Evolutionary conservation across 2,797 vertebrate genomes (phyloP), one percentile per base, ranked within the genome.

Genomic region (Pipistrellus pipistrellus): DNA sequence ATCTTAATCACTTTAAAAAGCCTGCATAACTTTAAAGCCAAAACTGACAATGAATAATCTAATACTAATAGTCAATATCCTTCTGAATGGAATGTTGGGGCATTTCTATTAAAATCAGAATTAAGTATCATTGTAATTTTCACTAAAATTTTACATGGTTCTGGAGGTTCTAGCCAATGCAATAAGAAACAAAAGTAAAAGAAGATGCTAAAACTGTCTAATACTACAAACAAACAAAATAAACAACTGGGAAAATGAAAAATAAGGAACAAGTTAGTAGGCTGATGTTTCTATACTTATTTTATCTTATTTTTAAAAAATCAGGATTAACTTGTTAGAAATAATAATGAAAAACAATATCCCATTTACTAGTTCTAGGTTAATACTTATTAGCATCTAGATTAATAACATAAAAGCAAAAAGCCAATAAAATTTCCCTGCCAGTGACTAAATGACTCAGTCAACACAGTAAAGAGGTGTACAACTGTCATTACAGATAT

Each of bases 101-200:
- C 41, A 85, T 41, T 89, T n/a, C n/a, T 76, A 6, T 85, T 25
- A 69, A 85, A 76, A 85, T 71, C 35, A 94, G 46, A 88, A 59
- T 23, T 82, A 82, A n/a, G 18, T 17, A 64, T 86, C n/a, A 32
- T 93, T 92, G 9, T 8, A 30, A 18, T 88, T 82, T 95, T 88
- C 30, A n/a, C 15, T 71, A 25, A 41, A 48, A 66, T 72, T 88
- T 95, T 51, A 71, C 4, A 25, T 88, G 85, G 18, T 91, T 72
- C 55, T 93, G 53, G 55, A 88, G 84, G 41, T 44, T 73, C 4
- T 83, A 73, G 48, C 53, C 57, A 93, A 8, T 78, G 38, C 62
- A 57, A 35, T 71, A 72, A 85, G 85, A 93, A 94, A 90, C 64
- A 75, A 68, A 87, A 87, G 14, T 72, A 59, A 92, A 92, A 78